A percentile compares a stretch with the other conserved stretches of the same genome.
phyloP scores from a whole-genome alignment of 2,797 vertebrate species.

The Coreius guichenoti region DNA sequence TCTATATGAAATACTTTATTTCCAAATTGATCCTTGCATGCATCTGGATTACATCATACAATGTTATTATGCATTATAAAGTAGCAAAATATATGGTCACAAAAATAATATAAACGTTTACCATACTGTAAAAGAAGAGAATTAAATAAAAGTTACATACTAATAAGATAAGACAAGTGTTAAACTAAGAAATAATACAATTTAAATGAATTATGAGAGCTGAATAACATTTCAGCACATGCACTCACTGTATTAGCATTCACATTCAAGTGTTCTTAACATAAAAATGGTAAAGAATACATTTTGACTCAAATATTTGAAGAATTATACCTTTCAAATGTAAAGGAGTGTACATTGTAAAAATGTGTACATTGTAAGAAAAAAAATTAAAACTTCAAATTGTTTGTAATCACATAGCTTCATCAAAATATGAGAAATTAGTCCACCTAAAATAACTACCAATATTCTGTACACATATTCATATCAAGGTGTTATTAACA shows the following conservation, averaged over 20 bases:
- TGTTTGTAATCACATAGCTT: neutral
- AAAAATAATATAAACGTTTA: neutral
- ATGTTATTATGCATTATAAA: constrained; percentile 6
- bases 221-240: neutral
- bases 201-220: neutral
- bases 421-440: neutral
- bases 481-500: constrained; percentile 10
- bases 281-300: neutral
- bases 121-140: neutral
- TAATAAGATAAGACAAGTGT: neutral
- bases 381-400: neutral
- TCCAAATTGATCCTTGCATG: neutral
- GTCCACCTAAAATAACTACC: neutral
- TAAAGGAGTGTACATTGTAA: neutral
- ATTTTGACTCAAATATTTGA: neutral
- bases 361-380: neutral
- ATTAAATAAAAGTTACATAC: constrained; percentile 7
- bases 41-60: neutral
- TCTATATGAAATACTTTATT: constrained; percentile 25
- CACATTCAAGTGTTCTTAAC: neutral
- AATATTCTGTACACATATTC: neutral
- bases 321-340: neutral
- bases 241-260: neutral
- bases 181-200: constrained; percentile 1
- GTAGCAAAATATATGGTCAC: neutral